Evolutionary conservation across 2,888 invertebrate genomes (phyloP).

Genomic region (Tuberolachnus salignus): DNA sequence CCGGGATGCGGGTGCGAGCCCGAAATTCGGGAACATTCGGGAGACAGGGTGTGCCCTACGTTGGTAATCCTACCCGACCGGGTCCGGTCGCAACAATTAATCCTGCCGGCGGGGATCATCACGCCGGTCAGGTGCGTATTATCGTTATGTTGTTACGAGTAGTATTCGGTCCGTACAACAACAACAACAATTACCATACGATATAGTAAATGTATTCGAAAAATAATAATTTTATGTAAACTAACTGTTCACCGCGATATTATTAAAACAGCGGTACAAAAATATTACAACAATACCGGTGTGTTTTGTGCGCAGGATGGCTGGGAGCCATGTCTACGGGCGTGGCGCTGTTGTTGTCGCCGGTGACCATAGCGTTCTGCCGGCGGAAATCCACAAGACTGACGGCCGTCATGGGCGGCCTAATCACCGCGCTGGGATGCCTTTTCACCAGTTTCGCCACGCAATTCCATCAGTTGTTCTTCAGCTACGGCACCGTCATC

Average conservation of each 20-base stretch:
- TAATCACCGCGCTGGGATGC: conserved; percentile 83
- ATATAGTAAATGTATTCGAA: no score
- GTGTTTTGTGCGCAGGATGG: conserved; percentile 71
- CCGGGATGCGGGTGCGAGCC: no score
- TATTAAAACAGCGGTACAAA: no score
- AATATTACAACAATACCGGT: conserved; percentile 5
- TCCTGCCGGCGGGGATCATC: no score
- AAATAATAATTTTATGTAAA: no score
- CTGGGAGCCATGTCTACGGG: conserved; percentile 80
- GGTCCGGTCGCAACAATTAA: no score
- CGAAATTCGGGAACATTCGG: no score
- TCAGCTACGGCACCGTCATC: conserved; percentile 74
- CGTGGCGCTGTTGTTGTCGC: conserved; percentile 79
- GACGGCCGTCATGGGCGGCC: conserved; percentile 84
- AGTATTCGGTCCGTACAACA: no score
- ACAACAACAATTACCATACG: no score
- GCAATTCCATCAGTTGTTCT: conserved; percentile 86
- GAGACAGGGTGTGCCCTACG: no score
- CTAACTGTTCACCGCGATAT: no score
- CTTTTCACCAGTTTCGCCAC: conserved; percentile 89
- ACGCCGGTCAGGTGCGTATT: not conserved
- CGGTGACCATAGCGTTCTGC: conserved; percentile 83
- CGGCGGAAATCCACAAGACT: conserved; percentile 85
- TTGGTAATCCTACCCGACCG: no score
- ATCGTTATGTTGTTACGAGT: not conserved